A percentile compares a stretch with the other conserved stretches of the same genome.
These are phyloP conservation scores for Drosophila sproati DNA, from an alignment of 1,140 invertebrate species.

Conservation along the genomic window DNA sequence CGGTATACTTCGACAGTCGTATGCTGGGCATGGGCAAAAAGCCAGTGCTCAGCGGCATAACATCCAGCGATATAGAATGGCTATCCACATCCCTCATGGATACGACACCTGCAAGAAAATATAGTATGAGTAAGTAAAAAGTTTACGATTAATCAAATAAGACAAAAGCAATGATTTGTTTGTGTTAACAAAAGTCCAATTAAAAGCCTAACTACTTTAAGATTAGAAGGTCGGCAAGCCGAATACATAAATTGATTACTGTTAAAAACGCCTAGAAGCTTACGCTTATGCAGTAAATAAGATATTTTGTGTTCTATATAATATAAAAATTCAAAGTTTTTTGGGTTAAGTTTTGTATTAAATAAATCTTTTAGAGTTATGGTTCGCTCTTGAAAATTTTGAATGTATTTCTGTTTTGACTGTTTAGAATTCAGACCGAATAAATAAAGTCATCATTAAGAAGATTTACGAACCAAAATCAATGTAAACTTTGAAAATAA, in stretches of 20 bases:
- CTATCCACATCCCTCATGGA: conserved; percentile 90
- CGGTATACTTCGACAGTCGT: conserved; percentile 95
- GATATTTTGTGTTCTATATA: neutral
- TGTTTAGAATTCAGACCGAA: too few relatives aligned
- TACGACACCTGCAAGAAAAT: conserved; percentile 89
- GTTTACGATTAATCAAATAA: neutral
- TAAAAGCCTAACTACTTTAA: conserved; percentile 27
- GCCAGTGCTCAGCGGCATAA: conserved; percentile 95
- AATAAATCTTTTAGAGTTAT: too few relatives aligned
- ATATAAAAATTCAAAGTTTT: too few relatives aligned
- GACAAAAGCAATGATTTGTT: conserved; percentile 27
- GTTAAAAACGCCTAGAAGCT: conserved; percentile 1
- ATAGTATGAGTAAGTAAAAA: too few relatives aligned
- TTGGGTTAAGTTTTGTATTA: too few relatives aligned
- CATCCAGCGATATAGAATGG: conserved; percentile 92
- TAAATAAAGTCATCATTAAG: too few relatives aligned
- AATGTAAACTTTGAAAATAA: too few relatives aligned
- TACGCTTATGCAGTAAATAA: neutral
- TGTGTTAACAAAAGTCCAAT: conserved; percentile 17
- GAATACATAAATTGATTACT: neutral
- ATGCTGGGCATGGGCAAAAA: conserved; percentile 95
- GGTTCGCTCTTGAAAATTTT: too few relatives aligned
- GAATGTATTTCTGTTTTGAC: too few relatives aligned
- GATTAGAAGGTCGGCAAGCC: neutral
- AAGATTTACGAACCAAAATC: too few relatives aligned